Conservation (phyloP, 2,797 vertebrate genomes). For the Manis javanica region DNA sequence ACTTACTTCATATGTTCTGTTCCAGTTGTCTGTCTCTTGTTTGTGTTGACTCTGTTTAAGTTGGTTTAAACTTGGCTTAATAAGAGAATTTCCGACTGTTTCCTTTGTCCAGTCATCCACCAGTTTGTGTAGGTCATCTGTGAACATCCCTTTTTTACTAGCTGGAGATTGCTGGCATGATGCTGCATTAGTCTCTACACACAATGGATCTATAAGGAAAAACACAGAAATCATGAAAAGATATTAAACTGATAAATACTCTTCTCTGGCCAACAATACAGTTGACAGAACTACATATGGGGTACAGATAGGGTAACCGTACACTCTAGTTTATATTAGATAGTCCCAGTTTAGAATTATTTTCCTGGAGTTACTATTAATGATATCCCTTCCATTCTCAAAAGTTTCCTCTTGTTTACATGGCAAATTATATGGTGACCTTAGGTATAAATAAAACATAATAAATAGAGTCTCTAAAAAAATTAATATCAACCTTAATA, state of each 20-base stretch:
- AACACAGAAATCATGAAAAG: slow-evolving; percentile 46
- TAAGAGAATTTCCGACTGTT: slow-evolving; percentile 86
- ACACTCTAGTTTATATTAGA: slow-evolving; percentile 27
- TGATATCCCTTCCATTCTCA: neutral
- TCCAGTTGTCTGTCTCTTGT: slow-evolving; percentile 92
- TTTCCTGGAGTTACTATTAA: slow-evolving; percentile 51
- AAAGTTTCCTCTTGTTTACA: slow-evolving; percentile 38
- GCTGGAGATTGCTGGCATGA: slow-evolving; percentile 82
- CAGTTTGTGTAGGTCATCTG: slow-evolving; percentile 95
- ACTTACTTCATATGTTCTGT: slow-evolving; percentile 90
- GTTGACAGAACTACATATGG: neutral
- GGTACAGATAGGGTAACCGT: neutral
- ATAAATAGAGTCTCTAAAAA: slow-evolving; percentile 32
- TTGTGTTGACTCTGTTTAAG: slow-evolving; percentile 95
- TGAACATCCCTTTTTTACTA: slow-evolving; percentile 94
- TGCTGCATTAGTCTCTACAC: slow-evolving; percentile 70
- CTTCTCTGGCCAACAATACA: slow-evolving; percentile 24
- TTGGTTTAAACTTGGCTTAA: slow-evolving; percentile 95
- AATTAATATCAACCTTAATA: slow-evolving; percentile 41
- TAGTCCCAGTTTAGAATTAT: slow-evolving; percentile 37
- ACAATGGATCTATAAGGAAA: slow-evolving; percentile 66
- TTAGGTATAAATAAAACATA: slow-evolving; percentile 38
- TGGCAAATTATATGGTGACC: slow-evolving; percentile 33
- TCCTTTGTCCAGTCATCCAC: slow-evolving; percentile 96
- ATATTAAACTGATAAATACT: slow-evolving; percentile 39